Percentiles rank a stretch among this genome's conserved stretches.
Conservation (phyloP, 92 coral and sea anemone genomes). For the Bergia sp. region DNA sequence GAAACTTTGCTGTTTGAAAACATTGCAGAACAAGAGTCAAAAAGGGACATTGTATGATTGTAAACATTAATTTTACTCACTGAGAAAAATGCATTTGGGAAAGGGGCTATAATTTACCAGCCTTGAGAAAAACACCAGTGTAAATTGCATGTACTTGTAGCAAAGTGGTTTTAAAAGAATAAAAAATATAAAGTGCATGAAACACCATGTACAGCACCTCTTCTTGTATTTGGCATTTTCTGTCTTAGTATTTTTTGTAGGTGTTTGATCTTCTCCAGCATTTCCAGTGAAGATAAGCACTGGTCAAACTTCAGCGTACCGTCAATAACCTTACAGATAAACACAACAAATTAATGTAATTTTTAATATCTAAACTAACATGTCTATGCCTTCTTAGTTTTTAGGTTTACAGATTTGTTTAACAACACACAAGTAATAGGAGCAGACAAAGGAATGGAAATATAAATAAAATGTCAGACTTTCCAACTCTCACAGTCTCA, state of each 20-base stretch:
- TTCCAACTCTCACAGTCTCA: too few relatives aligned
- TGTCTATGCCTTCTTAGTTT: not conserved
- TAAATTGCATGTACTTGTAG: not conserved
- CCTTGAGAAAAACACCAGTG: not conserved
- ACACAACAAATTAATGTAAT: not conserved
- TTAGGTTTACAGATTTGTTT: not conserved
- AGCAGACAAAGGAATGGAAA: too few relatives aligned
- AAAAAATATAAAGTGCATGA: not conserved
- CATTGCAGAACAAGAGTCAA: too few relatives aligned
- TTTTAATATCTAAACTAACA: not conserved
- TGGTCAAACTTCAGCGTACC: constrained; percentile 83
- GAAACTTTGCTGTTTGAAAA: too few relatives aligned
- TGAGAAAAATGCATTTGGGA: not conserved
- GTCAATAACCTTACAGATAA: constrained; percentile 55
- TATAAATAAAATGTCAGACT: too few relatives aligned
- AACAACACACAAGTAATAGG: too few relatives aligned
- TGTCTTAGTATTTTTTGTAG: constrained; percentile 83
- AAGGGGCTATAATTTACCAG: not conserved
- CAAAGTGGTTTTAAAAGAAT: not conserved
- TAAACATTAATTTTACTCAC: not conserved
- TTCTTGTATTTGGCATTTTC: constrained; percentile 91
- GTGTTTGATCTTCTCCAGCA: constrained; percentile 83
- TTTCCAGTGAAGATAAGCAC: constrained; percentile 86
- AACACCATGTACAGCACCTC: constrained; percentile 62
- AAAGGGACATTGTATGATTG: too few relatives aligned